Percentiles rank a stretch among this genome's conserved stretches.
Evolutionary conservation across 1,140 invertebrate species (phyloP).

Genomic region (Plectrocnemia conspersa): DNA sequence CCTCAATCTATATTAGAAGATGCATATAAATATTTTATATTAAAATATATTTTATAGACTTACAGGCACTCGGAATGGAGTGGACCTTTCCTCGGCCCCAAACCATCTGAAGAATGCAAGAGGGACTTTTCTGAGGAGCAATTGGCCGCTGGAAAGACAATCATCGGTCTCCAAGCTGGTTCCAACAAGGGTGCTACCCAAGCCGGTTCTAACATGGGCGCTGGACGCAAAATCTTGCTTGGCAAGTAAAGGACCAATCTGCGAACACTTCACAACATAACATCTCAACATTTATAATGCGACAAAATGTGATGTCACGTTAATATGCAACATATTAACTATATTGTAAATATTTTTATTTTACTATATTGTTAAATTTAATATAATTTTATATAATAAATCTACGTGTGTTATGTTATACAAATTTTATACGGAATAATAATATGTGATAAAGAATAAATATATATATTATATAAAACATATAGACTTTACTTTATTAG

Average conservation of each 20-base stretch:
- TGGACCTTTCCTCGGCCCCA: slow-evolving; percentile 84
- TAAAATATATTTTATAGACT: slow-evolving; percentile 57
- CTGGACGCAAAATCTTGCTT: slow-evolving; percentile 81
- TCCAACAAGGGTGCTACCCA: slow-evolving; percentile 92
- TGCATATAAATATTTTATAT: slow-evolving; percentile 1
- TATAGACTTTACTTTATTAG: no score
- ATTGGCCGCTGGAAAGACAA: slow-evolving; percentile 79
- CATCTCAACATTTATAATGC: not conserved
- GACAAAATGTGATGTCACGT: not conserved
- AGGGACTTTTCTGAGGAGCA: slow-evolving; percentile 90
- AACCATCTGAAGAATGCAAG: slow-evolving; percentile 86
- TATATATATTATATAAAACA: no score
- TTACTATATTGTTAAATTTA: no score
- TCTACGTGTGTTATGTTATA: no score
- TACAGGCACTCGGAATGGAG: slow-evolving; percentile 87
- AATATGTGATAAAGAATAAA: no score
- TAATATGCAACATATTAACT: not conserved
- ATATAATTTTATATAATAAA: no score
- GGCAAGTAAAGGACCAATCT: slow-evolving; percentile 66
- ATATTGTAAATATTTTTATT: slow-evolving; percentile 11
- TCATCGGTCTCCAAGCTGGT: slow-evolving; percentile 94
- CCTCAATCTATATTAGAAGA: slow-evolving; percentile 1
- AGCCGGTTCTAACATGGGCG: slow-evolving; percentile 89
- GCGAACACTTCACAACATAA: not conserved
- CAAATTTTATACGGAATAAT: no score